Conservation (phyloP, 1,140 invertebrate species). For the Euwallacea similis region DNA sequence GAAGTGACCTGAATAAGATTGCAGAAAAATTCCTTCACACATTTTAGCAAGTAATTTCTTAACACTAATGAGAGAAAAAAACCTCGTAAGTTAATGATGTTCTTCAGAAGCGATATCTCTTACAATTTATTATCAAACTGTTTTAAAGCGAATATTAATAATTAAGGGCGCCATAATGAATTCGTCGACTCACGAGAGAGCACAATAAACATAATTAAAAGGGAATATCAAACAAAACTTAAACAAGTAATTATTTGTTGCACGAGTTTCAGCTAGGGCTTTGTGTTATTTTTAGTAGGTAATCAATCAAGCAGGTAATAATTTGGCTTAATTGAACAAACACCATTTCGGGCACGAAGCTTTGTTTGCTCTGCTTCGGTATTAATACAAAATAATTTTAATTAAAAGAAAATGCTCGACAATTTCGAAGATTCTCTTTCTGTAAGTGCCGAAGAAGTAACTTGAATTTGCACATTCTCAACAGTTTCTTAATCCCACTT, state of each 20-base stretch:
- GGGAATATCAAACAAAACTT: conserved; percentile 1
- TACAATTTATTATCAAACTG: not conserved
- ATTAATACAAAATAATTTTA: conserved; percentile 13
- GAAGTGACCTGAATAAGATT: conserved; percentile 29
- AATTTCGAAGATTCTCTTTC: not conserved
- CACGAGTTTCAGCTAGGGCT: not conserved
- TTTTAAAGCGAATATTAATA: no score
- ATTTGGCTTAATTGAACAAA: conserved; percentile 8
- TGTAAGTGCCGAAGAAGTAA: not conserved
- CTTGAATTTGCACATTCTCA: not conserved
- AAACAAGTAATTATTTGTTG: conserved; percentile 1
- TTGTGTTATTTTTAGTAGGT: conserved; percentile 8
- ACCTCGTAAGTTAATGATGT: no score
- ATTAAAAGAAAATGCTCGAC: not conserved
- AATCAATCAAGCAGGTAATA: conserved; percentile 6
- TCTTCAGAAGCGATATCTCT: no score
- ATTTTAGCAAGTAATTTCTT: conserved; percentile 6
- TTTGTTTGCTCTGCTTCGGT: not conserved
- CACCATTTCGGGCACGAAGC: conserved; percentile 4
- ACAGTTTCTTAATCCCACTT: conserved; percentile 13
- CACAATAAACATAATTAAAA: conserved; percentile 3
- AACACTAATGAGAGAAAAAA: no score
- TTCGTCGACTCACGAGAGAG: not conserved
- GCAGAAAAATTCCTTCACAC: conserved; percentile 41
- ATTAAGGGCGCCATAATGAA: no score